phyloP scores from a whole-genome alignment of 2,888 invertebrate genomes.

The Agriotes lineatus region DNA sequence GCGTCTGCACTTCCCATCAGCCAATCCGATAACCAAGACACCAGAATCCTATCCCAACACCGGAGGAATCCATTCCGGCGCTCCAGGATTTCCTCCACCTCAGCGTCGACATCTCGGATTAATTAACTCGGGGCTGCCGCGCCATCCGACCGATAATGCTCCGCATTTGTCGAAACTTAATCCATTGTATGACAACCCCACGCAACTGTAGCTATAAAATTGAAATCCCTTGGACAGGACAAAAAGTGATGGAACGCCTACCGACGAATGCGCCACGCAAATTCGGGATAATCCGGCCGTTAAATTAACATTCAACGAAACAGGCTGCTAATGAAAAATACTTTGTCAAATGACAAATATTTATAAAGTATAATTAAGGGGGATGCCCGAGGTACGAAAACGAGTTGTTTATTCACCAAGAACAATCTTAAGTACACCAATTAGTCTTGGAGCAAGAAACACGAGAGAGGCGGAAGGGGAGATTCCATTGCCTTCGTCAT shows the following conservation, averaged over 20 bases:
- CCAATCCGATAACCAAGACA: conserved; percentile 47
- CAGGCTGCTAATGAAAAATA: too few species aligned
- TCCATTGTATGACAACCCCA: conserved; percentile 9
- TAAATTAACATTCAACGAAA: too few species aligned
- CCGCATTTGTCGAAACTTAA: conserved; percentile 18
- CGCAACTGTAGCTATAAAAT: background rate
- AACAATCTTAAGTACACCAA: too few species aligned
- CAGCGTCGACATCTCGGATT: conserved; percentile 34
- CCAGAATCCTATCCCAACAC: conserved; percentile 33
- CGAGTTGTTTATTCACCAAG: too few species aligned
- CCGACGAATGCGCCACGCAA: too few species aligned
- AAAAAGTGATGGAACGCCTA: background rate
- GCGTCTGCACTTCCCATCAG: conserved; percentile 49
- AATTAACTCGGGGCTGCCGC: conserved; percentile 34
- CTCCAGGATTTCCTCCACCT: conserved; percentile 34
- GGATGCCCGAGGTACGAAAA: too few species aligned
- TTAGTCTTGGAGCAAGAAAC: too few species aligned
- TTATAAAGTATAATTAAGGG: too few species aligned
- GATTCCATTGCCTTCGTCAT: too few species aligned
- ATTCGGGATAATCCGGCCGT: too few species aligned
- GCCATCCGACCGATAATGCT: conserved; percentile 14
- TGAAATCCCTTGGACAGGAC: background rate
- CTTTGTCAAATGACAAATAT: too few species aligned
- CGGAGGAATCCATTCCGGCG: conserved; percentile 26
- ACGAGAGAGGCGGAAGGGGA: too few species aligned